Base-by-base conservation (phyloP, 2,113 vertebrate genomes). In the Oryzias woworae region DNA sequence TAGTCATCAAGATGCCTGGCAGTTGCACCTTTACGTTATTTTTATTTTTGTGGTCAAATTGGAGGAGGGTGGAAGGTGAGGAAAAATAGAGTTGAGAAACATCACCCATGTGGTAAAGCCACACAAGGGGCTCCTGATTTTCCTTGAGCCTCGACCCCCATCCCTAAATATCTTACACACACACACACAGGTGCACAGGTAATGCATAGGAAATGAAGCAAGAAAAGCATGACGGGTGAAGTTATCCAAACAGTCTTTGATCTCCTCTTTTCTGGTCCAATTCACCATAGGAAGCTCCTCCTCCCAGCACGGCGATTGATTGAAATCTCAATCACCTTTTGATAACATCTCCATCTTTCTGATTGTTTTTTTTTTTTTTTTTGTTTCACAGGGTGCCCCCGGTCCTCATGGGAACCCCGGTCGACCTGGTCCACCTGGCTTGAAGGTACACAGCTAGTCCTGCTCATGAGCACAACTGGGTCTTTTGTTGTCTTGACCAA, bases 391-490 rank as follows among this genome's bases (percentile, higher is more conserved):
- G 89, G 89, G 89, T 5, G 61, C 55, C 26, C 53, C 76, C 42
- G 89, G 89, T 83, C 81, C 89, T 49, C 84, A 89, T 69, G 89
- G 89, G 63, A 90, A 89, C 64, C 87, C 87, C 41, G 89, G 89
- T 55, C 81, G 66, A 76, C 7, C 86, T 24, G 89, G 89, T 74
- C 82, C 79, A 61, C 31, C 82, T 4, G 89, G 87, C 23, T 66
- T 86, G 31, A 90, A 90, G 87, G 89, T 90, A 90, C 69, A 24
- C 26, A 52, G 44, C 26, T 36, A 20, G 14, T 50, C 48, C 42
- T 31, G 45, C 20, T 58, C 16, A 20, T 14, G 2, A 42, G 65
- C 63, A 63, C 51, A 66, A 45, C 5, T 65, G 22, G 50, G 50
- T n/a, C 17, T 69, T 53, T 58, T 41, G 17, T 44, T 48, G 43